Evolutionary conservation across 1,140 invertebrate genomes (phyloP).

Genomic region (Lasioglossum baleicum): DNA sequence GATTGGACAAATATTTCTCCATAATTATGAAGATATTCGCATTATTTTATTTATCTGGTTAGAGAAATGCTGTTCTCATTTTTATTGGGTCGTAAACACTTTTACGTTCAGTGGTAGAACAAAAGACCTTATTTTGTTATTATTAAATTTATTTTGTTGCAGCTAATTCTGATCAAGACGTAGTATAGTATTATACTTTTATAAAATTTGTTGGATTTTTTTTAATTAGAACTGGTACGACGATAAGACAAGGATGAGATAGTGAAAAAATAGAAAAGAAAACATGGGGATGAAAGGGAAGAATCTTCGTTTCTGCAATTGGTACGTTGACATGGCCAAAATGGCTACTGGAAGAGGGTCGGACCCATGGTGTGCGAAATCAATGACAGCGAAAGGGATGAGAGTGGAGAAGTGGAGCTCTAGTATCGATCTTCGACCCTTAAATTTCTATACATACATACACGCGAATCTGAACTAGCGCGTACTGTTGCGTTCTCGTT

Average conservation of each 20-base stretch:
- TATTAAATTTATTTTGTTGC: too few species aligned
- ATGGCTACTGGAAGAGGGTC: conserved; percentile 40
- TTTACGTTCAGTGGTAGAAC: too few species aligned
- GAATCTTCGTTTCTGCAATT: background rate
- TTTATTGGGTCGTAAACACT: too few species aligned
- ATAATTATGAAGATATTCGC: too few species aligned
- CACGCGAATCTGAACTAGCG: conserved; percentile 26
- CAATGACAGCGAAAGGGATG: conserved; percentile 68
- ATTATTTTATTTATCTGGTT: too few species aligned
- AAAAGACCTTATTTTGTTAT: too few species aligned
- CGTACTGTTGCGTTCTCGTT: conserved; percentile 5
- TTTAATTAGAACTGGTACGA: background rate
- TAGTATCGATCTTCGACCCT: conserved; percentile 70
- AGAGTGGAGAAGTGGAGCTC: conserved; percentile 47
- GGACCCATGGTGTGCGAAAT: conserved; percentile 64
- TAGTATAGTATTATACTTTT: too few species aligned
- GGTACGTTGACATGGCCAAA: background rate
- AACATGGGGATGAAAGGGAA: accelerated
- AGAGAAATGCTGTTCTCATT: too few species aligned
- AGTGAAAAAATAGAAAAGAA: too few species aligned
- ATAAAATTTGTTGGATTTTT: background rate
- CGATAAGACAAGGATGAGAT: background rate
- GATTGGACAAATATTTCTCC: conserved; percentile 60
- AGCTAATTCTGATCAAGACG: too few species aligned
- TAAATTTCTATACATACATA: conserved; percentile 41